Base-by-base conservation (phyloP, 1,140 invertebrate genomes). In the Lordiphosa collinella region DNA sequence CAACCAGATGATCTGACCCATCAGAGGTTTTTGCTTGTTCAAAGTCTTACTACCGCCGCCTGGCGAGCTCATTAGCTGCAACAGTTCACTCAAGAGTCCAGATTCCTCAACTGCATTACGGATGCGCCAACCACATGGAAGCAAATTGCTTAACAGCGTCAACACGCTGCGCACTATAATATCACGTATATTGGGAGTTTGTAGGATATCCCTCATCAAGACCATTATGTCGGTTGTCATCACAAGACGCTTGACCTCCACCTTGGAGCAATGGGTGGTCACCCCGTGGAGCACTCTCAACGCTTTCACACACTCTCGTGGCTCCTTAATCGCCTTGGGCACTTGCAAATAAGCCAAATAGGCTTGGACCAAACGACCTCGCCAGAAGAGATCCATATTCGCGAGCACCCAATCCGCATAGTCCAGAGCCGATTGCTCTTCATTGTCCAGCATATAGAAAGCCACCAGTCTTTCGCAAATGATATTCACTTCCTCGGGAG, bases 201-300 rank as follows among this genome's bases (percentile, higher is more conserved):
- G 11, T 9, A 70, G 25, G 0, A 57, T 53, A 1, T 29, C 18
- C 4, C 36, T 50, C 4, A 70, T n/a, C 7, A 56, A 9, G 1
- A 9, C 2, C 8, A 70, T 14, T 16, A 57, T 2, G 2, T 60
- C 48, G 1, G 57, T 62, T 11, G 41, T 53, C 29, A 70, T 9
- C n/a, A 47, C 57, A 18, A 70, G 37, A 5, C 64, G 48, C 37
- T 56, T 52, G 16, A 70, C 10, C 10, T 70, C 58, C 34, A 67
- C 64, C 22, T 67, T 46, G 31, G 34, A 53, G 38, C 63, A 70
- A 11, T 67, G 32, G 8, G 67, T 70, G 7, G 62, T 70, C 43
- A 62, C 1, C 47, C 67, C 63, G 31, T 57, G 52, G 4, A 70
- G 48, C 18, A 70, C 63, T 3, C 67, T 47, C 25, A 70, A 12